Percentiles rank a stretch among this genome's conserved stretches.
Conservation (phyloP, 1,140 invertebrate genomes). For the Procambarus virginalis region DNA sequence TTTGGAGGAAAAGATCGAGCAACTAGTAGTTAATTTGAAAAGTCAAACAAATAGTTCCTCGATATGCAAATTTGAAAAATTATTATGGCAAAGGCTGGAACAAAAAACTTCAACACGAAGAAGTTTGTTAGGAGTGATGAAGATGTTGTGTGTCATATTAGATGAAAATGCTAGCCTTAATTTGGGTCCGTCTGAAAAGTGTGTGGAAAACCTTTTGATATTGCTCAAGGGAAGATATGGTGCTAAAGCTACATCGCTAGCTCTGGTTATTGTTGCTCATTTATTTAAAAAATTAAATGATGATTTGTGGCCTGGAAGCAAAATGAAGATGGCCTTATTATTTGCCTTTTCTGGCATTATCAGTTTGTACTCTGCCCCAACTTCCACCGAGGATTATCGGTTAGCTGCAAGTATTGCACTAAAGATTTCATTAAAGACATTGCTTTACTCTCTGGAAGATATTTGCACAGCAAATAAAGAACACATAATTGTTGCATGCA, state of each 20-base stretch:
- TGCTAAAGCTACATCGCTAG: constrained; percentile 12
- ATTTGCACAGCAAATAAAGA: not conserved
- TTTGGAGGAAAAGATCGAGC: not conserved
- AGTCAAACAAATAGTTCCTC: not conserved
- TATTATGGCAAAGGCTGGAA: constrained; percentile 34
- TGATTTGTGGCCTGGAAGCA: not conserved
- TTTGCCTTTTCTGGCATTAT: constrained; percentile 3
- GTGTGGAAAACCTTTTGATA: constrained; percentile 19
- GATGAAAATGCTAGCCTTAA: constrained; percentile 2
- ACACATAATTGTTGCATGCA: constrained; percentile 15
- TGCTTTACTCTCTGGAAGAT: not conserved
- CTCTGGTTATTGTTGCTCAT: constrained; percentile 24
- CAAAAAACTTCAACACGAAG: not conserved
- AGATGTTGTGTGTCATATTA: constrained; percentile 4
- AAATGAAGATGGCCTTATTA: not conserved
- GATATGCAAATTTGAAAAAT: constrained; percentile 18
- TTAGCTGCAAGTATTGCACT: constrained; percentile 34
- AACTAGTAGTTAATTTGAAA: not conserved
- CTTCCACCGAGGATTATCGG: constrained; percentile 56
- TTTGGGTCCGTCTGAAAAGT: not conserved
- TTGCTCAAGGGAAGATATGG: constrained; percentile 38
- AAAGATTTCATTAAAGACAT: constrained; percentile 8
- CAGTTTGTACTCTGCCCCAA: constrained; percentile 14
- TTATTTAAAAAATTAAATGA: not conserved
- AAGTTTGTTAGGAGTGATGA: not conserved